Evolutionary conservation across 1,140 invertebrate genomes (phyloP).

Genomic region (Heterodera schachtii): DNA sequence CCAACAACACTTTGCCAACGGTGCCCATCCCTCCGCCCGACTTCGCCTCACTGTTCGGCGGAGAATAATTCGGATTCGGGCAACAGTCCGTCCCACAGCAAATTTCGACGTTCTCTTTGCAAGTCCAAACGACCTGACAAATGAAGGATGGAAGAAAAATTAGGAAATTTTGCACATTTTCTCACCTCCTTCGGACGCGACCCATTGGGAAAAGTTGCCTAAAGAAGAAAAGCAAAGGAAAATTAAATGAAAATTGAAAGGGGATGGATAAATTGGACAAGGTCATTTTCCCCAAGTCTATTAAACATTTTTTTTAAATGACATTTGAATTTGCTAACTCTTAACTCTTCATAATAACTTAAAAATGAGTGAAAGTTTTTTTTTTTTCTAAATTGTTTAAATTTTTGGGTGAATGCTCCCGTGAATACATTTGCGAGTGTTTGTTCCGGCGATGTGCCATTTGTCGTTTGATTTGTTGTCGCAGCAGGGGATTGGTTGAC

Average conservation of each 20-base stretch:
- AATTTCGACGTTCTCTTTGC: constrained; percentile 40
- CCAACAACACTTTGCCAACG: constrained; percentile 34
- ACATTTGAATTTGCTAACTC: too few species aligned
- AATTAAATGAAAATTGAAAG: not conserved
- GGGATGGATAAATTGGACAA: too few species aligned
- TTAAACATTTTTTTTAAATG: too few species aligned
- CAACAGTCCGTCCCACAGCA: constrained; percentile 59
- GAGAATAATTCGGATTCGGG: constrained; percentile 30
- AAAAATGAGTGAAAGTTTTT: too few species aligned
- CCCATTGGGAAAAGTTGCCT: constrained; percentile 53
- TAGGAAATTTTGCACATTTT: not conserved
- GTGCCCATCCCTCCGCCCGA: constrained; percentile 20
- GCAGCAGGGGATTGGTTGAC: constrained; percentile 6
- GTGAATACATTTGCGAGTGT: constrained; percentile 22
- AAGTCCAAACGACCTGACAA: constrained; percentile 49
- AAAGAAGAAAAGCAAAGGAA: constrained; percentile 14
- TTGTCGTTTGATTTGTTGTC: constrained; percentile 13
- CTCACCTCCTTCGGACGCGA: constrained; percentile 44
- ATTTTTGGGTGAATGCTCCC: not conserved
- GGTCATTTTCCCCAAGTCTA: too few species aligned
- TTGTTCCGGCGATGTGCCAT: constrained; percentile 35
- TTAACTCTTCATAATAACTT: too few species aligned
- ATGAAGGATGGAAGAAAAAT: not conserved
- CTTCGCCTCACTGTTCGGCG: constrained; percentile 16
- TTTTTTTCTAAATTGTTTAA: too few species aligned